These are phyloP conservation scores for Enteromius argenteus DNA, from an alignment of 2,797 vertebrate species.

Conservation along the genomic window DNA sequence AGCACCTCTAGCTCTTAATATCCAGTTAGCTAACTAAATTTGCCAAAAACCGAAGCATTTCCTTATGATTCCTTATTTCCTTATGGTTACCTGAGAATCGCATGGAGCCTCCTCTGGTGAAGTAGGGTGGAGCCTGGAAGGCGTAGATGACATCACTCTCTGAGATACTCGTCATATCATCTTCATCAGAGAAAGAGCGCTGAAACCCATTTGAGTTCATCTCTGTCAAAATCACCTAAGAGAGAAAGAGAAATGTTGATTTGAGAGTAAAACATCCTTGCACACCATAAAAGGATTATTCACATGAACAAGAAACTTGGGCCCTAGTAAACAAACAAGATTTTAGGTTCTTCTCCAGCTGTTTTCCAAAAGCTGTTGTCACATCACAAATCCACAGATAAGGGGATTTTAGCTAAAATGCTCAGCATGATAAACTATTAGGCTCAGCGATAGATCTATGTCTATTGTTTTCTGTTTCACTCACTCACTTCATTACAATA, in stretches of 20 bases:
- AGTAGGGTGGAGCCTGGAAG: constrained; percentile 82
- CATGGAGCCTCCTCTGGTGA: constrained; percentile 67
- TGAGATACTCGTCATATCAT: constrained; percentile 84
- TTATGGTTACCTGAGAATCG: constrained; percentile 79
- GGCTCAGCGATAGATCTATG: constrained; percentile 3
- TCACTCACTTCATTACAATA: background rate
- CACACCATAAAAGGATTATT: background rate
- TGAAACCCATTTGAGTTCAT: constrained; percentile 86
- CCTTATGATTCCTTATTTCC: background rate
- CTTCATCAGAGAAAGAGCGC: constrained; percentile 87
- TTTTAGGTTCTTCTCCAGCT: background rate
- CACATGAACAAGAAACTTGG: background rate
- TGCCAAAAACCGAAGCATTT: background rate
- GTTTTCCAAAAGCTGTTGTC: constrained; percentile 9
- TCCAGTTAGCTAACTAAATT: background rate
- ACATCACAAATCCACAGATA: constrained; percentile 19
- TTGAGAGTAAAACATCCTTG: background rate
- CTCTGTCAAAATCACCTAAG: constrained; percentile 89
- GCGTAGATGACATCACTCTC: constrained; percentile 88
- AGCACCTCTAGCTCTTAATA: background rate
- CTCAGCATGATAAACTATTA: constrained; percentile 22
- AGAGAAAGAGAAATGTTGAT: background rate
- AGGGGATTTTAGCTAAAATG: constrained; percentile 3
- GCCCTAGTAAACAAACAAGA: background rate
- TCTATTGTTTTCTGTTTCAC: background rate